A percentile compares a stretch with the other conserved stretches of the same genome.
phyloP scores from a whole-genome alignment of 1,140 invertebrate species.

The Drosophila prosaltans region DNA sequence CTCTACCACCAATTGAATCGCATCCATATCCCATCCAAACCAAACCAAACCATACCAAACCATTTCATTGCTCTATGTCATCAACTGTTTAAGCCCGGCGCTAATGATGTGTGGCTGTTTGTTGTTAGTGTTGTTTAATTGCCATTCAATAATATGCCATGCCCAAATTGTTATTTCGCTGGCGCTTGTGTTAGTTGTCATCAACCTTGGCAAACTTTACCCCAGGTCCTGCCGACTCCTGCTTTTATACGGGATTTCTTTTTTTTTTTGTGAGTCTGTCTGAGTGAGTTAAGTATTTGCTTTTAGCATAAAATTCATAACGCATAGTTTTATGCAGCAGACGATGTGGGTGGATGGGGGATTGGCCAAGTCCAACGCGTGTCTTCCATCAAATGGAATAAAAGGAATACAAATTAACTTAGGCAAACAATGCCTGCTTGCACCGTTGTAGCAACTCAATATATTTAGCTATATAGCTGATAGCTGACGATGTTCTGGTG shows the following conservation, averaged over 20 bases:
- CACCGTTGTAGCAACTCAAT: not conserved
- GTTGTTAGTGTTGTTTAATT: conserved; percentile 67
- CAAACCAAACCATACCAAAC: not conserved
- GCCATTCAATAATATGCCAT: conserved; percentile 73
- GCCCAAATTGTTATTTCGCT: conserved; percentile 21
- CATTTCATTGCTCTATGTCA: conserved; percentile 1
- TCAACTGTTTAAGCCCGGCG: not conserved
- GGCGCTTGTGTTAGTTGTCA: conserved; percentile 45
- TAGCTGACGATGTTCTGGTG: conserved; percentile 4
- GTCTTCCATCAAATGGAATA: conserved; percentile 70
- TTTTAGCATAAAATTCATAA: conserved; percentile 74
- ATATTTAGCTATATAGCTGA: too few species aligned
- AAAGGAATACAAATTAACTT: conserved; percentile 80
- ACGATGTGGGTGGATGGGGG: conserved; percentile 3
- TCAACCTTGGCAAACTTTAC: conserved; percentile 59
- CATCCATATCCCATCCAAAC: not conserved
- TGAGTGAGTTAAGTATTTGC: conserved; percentile 68
- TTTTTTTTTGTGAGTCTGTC: conserved; percentile 55
- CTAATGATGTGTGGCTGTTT: conserved; percentile 57
- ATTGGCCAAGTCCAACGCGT: conserved; percentile 26
- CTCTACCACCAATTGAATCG: conserved; percentile 8
- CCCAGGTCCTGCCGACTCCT: conserved; percentile 3
- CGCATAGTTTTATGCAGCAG: conserved; percentile 46
- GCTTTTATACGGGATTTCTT: conserved; percentile 55
- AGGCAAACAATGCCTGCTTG: conserved; percentile 53